These are phyloP conservation scores for Seriola dumerili DNA, from an alignment of 2,113 vertebrate species.

Conservation along the genomic window DNA sequence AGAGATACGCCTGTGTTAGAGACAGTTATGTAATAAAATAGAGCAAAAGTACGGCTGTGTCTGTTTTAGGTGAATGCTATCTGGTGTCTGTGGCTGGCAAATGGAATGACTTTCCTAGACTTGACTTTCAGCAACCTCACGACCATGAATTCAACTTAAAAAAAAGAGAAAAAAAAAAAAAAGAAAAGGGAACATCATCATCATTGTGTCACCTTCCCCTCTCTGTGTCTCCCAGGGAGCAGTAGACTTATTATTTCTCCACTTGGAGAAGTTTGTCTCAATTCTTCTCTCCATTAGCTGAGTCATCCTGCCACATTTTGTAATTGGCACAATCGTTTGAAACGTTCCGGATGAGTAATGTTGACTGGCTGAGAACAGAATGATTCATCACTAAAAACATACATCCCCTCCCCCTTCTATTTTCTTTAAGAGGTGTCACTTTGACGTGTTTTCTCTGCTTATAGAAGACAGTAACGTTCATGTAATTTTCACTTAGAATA, in stretches of 20 bases:
- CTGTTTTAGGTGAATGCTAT: background rate
- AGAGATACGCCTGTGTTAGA: no score
- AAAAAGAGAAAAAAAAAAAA: background rate
- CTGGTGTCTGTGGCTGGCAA: no score
- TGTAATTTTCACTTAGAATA: background rate
- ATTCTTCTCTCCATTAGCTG: background rate
- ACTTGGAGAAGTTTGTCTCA: background rate
- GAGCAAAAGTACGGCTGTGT: background rate
- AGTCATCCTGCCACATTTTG: conserved; percentile 1
- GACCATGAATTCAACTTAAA: background rate
- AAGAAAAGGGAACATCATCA: background rate
- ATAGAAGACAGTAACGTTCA: background rate
- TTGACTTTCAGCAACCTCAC: background rate
- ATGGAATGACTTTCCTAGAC: background rate
- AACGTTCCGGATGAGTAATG: background rate
- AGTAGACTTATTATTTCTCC: conserved; percentile 5
- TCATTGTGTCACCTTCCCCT: background rate
- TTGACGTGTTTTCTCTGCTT: background rate
- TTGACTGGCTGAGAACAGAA: background rate
- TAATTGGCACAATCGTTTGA: background rate
- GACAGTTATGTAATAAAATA: no score
- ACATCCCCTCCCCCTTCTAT: no score
- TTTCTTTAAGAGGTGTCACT: no score
- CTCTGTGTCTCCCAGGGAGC: background rate
- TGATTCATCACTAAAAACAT: background rate